These are phyloP conservation scores for Diachasma alloeum DNA, from an alignment of 1,140 invertebrate genomes.

Conservation along the genomic window DNA sequence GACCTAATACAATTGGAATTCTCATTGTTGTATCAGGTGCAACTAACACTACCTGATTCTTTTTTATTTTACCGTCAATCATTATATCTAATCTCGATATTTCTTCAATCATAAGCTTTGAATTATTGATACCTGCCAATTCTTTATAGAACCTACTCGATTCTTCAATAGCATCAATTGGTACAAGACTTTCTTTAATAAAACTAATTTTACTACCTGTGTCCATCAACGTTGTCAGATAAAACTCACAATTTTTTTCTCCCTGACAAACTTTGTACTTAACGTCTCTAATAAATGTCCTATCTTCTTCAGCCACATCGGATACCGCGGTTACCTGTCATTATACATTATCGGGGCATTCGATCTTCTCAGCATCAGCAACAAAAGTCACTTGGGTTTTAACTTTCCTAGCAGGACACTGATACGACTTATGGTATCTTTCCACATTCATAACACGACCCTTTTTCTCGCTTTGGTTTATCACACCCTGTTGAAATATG, in stretches of 20 bases:
- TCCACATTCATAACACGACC: slow-evolving; percentile 18
- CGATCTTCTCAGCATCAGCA: background rate
- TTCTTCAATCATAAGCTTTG: background rate
- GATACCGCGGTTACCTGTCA: background rate
- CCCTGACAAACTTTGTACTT: background rate
- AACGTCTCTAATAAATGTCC: slow-evolving; percentile 16
- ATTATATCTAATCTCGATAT: background rate
- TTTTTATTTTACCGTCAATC: background rate
- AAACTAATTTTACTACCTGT: background rate
- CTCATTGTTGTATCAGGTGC: background rate
- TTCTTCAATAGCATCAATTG: too few species aligned
- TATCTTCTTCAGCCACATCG: background rate
- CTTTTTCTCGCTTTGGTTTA: slow-evolving; percentile 23
- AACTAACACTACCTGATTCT: background rate
- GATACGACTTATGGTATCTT: slow-evolving; percentile 2
- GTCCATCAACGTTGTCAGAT: slow-evolving; percentile 16
- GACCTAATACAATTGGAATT: slow-evolving; percentile 16
- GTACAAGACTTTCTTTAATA: background rate
- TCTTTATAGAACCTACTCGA: too few species aligned
- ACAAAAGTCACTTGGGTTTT: slow-evolving; percentile 5
- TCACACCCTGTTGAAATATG: slow-evolving; percentile 15
- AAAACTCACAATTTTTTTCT: too few species aligned
- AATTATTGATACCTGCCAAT: background rate
- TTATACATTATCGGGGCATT: background rate
- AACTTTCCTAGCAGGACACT: slow-evolving; percentile 8